Evolutionary conservation across 2,113 vertebrate species (phyloP), one percentile per base, ranked within the genome.

Genomic region (Sturnira hondurensis): DNA sequence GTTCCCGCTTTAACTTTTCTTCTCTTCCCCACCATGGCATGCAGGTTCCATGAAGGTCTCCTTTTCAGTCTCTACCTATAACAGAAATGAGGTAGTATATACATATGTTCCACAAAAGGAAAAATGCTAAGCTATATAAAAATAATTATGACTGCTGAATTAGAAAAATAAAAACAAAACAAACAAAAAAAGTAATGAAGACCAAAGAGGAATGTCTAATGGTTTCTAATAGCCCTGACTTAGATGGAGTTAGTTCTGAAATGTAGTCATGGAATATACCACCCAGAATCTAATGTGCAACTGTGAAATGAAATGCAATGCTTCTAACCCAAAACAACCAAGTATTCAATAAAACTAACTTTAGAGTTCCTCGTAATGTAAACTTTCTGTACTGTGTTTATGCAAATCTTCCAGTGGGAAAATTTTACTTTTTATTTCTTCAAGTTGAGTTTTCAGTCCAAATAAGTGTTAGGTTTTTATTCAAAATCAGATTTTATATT

Each of bases 1-100:
- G 65, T 94, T 92, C 85, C 77, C 96, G 65, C 54, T 96, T 96
- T 91, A 92, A 96, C 88, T 87, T 80, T 67, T 52, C 85, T 92
- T 86, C 26, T 87, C 38, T 93, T 86, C 45, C 50, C n/a, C 10
- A 58, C 70, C 45, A 56, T 74, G 47, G 76, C 90, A 90, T 26
- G 11, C 33, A 54, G 67, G 50, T 94, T 89, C 38, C 28, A 70
- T 74, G 80, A 33, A 45, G 52, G 36, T 77, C 52, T 89, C 54
- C 38, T 94, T 91, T 94, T 71, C 31, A 43, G 36, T 82, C 47
- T 45, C 56, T 9, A 31, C 63, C n/a, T 74, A 31, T 83, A 85
- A 70, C 7, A 86, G 36, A 86, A 82, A 78, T 33, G 85, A 58
- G 5, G 16, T 41, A 70, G 41, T 76, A 41, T 50, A 58, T 58